Conservation (phyloP, 2,888 invertebrate genomes). For the Callyntrura sp. region DNA sequence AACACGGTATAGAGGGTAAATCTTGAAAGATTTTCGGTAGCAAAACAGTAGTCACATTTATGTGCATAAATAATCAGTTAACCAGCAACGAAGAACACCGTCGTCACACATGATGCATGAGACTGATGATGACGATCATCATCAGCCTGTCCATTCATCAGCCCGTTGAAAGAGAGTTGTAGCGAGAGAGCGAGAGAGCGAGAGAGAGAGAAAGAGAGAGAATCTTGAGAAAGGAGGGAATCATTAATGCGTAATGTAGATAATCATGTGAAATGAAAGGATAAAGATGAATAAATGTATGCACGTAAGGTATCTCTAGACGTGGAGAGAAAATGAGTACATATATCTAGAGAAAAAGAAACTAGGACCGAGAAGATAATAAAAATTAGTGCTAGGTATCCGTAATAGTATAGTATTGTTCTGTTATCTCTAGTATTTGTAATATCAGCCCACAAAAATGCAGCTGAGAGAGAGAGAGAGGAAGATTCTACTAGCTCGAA, state of each 20-base stretch:
- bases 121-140: background rate
- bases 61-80: slow-evolving; percentile 26
- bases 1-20: background rate
- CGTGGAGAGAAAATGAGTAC: slow-evolving; percentile 9
- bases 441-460: background rate
- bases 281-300: slow-evolving; percentile 16
- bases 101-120: slow-evolving; percentile 14
- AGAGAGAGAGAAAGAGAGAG: too few relatives aligned
- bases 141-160: slow-evolving; percentile 40
- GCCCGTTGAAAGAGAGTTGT: background rate
- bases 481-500: background rate
- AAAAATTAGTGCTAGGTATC: background rate
- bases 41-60: slow-evolving; percentile 29
- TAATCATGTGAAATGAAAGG: slow-evolving; percentile 48
- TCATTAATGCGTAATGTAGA: slow-evolving; percentile 45
- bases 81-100: background rate
- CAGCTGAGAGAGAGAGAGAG: background rate
- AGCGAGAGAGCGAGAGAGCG: too few relatives aligned
- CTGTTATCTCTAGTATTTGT: background rate
- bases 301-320: background rate
- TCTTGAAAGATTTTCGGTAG: slow-evolving; percentile 43
- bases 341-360: background rate
- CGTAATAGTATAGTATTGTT: too few relatives aligned
- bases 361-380: slow-evolving; percentile 5
- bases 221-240: slow-evolving; percentile 18